Evolutionary conservation across 2,797 vertebrate genomes (phyloP), one percentile per base, ranked within the genome.

Genomic region (Columba guinea): DNA sequence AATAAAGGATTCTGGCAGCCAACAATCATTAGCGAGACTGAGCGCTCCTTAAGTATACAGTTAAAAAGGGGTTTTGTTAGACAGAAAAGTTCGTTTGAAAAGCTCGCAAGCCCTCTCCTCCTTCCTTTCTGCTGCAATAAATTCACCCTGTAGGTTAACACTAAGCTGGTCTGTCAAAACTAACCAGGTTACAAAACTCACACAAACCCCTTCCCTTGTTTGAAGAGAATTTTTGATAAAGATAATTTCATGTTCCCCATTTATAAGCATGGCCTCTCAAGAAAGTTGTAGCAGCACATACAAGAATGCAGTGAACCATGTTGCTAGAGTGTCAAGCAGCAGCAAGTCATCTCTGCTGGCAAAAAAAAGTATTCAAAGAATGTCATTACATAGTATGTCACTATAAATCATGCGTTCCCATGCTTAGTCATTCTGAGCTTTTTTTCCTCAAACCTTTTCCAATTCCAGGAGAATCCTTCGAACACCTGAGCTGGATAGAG

Each of bases 341-440:
- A 89, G 68, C 63, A 82, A 81, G 60, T 80, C 82, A 92, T 41
- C 41, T 55, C 56, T 69, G 51, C 63, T 91, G 75, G 62, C 56
- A 84, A 67, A 55, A 23, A 11, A 84, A 41, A 52, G 46, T 13
- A 62, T 37, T 55, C 32, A 28, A n/a, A 85, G 20, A 32, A 49
- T 56, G 28, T 28, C n/a, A 53, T 34, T 60, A 70, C 23, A 44
- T 3, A 48, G 56, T 9, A 76, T 27, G 16, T 19, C 46, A 58
- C 22, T 22, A 68, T 23, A 74, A 91, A 58, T 62, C n/a, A 53
- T 27, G 13, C 20, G 18, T 91, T 69, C 41, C 13, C 79, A 75
- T 62, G 76, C 73, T 95, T 78, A 69, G 93, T 79, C 87, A 93
- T 81, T 88, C 51, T 37, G 35, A 75, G n/a, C 22, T 48, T 83